Conservation (phyloP, 1,140 invertebrate species). For the Drosophila ogumai region DNA sequence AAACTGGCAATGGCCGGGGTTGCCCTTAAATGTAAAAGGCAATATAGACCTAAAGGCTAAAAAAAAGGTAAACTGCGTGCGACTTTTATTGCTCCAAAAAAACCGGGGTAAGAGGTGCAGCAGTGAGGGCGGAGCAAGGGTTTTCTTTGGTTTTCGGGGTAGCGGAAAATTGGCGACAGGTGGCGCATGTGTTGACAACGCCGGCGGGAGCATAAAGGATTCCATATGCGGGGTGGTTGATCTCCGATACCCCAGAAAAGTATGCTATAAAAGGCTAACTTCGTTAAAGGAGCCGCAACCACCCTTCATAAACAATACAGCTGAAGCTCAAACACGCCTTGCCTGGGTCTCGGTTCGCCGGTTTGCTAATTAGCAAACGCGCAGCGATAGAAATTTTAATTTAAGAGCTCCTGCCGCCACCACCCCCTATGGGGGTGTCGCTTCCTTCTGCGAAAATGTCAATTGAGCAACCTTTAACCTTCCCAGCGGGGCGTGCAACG, state of each 20-base stretch:
- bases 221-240: slow-evolving; percentile 37
- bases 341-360: slow-evolving; percentile 15
- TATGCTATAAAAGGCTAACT: slow-evolving; percentile 44
- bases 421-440: slow-evolving; percentile 1
- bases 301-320: slow-evolving; percentile 34
- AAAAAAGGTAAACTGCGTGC: slow-evolving; percentile 68
- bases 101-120: not conserved
- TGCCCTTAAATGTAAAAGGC: slow-evolving; percentile 51
- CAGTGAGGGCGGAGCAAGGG: not conserved
- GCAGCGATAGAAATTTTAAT: slow-evolving; percentile 44
- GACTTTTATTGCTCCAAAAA: slow-evolving; percentile 67
- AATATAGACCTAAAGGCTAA: slow-evolving; percentile 42
- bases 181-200: slow-evolving; percentile 70
- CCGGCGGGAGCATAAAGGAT: slow-evolving; percentile 31
- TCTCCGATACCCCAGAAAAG: slow-evolving; percentile 38
- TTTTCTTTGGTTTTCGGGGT: slow-evolving; percentile 5
- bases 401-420: slow-evolving; percentile 16
- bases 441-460: slow-evolving; percentile 21
- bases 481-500: slow-evolving; percentile 3
- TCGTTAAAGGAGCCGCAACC: slow-evolving; percentile 31
- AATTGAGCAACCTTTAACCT: slow-evolving; percentile 35
- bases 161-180: slow-evolving; percentile 69
- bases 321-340: slow-evolving; percentile 15
- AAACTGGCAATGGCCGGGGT: slow-evolving; percentile 34
- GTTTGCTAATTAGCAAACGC: slow-evolving; percentile 42